These are phyloP conservation scores for Piaya cayana DNA, from an alignment of 2,113 vertebrate species.

Conservation along the genomic window DNA sequence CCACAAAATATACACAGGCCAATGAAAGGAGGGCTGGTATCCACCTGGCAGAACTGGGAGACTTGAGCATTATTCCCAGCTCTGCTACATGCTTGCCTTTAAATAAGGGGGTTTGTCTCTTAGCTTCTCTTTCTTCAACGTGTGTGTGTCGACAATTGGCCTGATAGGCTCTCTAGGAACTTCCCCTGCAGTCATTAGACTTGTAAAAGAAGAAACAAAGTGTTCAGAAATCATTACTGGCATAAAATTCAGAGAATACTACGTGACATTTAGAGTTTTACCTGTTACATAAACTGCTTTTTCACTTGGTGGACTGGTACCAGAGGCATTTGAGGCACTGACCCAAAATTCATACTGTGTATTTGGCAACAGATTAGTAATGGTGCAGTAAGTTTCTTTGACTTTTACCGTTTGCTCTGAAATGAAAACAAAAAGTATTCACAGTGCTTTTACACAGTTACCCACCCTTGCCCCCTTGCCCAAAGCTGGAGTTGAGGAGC, in stretches of 20 bases:
- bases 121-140: not conserved
- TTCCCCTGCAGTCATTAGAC: not conserved
- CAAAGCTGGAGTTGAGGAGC: not conserved
- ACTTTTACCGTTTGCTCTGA: slow-evolving; percentile 82
- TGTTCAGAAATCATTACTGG: not conserved
- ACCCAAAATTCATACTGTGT: slow-evolving; percentile 96
- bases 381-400: slow-evolving; percentile 92
- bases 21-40: not conserved
- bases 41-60: not conserved
- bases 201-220: not conserved
- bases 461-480: not conserved
- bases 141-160: too few species aligned
- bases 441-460: not conserved
- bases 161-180: not conserved
- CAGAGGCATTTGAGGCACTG: slow-evolving; percentile 88
- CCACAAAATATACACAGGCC: not conserved
- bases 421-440: slow-evolving; percentile 11
- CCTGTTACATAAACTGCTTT: slow-evolving; percentile 90
- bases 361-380: slow-evolving; percentile 85
- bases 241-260: not conserved
- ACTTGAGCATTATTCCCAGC: not conserved
- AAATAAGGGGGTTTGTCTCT: not conserved
- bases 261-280: slow-evolving; percentile 51
- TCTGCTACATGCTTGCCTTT: not conserved
- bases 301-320: slow-evolving; percentile 89